These are phyloP conservation scores for Cantharis rustica DNA, from an alignment of 2,888 invertebrate species.

Conservation along the genomic window DNA sequence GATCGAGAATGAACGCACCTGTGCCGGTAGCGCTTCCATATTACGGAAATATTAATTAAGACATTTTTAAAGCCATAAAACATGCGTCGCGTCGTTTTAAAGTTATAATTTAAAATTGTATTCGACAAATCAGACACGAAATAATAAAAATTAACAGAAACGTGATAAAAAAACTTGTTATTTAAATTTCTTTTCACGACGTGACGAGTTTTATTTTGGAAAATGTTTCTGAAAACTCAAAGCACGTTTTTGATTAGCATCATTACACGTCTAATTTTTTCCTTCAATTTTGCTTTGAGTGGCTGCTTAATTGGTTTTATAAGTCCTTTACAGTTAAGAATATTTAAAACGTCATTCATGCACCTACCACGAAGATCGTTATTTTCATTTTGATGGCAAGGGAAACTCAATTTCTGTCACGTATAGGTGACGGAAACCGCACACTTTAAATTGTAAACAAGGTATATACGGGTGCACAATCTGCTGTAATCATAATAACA, in stretches of 20 bases:
- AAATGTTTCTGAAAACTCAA: constrained; percentile 12
- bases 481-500: constrained; percentile 36
- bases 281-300: constrained; percentile 20
- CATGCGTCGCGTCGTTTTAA: background rate
- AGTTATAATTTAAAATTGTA: background rate
- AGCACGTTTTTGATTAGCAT: constrained; percentile 24
- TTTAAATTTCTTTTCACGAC: constrained; percentile 10
- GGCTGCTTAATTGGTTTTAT: constrained; percentile 25
- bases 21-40: background rate
- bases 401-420: constrained; percentile 28
- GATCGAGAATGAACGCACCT: background rate
- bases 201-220: constrained; percentile 20
- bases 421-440: constrained; percentile 30
- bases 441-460: constrained; percentile 32
- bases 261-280: constrained; percentile 23
- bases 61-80: background rate
- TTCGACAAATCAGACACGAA: background rate
- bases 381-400: constrained; percentile 13
- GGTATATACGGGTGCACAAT: constrained; percentile 30
- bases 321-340: constrained; percentile 9
- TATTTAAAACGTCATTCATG: constrained; percentile 18
- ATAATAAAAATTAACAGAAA: background rate
- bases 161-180: constrained; percentile 1
- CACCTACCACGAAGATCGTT: background rate
- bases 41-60: background rate